phyloP scores from a whole-genome alignment of 2,888 invertebrate species.

The Endotricha flammealis region DNA sequence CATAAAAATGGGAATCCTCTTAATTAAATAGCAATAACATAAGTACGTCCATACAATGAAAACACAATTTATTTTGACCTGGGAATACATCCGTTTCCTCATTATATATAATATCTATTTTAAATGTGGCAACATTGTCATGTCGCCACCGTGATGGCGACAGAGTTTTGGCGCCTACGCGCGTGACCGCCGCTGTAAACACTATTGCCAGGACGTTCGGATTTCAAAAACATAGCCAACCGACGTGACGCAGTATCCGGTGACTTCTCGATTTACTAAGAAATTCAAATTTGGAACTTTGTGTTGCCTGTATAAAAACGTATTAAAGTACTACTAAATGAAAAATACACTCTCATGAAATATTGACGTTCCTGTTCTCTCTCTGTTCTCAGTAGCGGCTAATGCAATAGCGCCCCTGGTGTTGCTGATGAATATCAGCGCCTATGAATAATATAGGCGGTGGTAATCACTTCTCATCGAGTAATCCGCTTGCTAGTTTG shows the following conservation, averaged over 20 bases:
- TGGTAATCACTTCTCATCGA: no score
- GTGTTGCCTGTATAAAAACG: background rate
- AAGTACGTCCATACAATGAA: no score
- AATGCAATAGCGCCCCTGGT: no score
- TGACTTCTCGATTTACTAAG: slow-evolving; percentile 50
- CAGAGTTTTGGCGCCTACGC: slow-evolving; percentile 63
- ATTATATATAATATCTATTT: slow-evolving; percentile 50
- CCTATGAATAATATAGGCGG: no score
- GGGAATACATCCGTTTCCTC: slow-evolving; percentile 24
- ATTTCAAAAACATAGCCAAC: slow-evolving; percentile 69
- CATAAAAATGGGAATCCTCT: no score
- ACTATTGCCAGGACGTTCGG: slow-evolving; percentile 60
- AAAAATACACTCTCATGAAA: no score
- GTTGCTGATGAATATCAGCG: no score
- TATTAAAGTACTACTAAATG: no score
- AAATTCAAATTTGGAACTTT: slow-evolving; percentile 22
- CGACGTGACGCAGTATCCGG: slow-evolving; percentile 73
- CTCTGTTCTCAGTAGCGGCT: no score
- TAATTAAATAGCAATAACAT: no score
- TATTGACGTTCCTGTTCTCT: no score
- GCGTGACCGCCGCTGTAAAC: slow-evolving; percentile 69
- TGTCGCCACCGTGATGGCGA: slow-evolving; percentile 49
- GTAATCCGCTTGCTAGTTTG: no score
- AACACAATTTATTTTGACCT: background rate
- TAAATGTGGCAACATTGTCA: slow-evolving; percentile 69